Evolutionary conservation across 2,113 vertebrate genomes (phyloP), one percentile per base, ranked within the genome.

Genomic region (Eira barbara): DNA sequence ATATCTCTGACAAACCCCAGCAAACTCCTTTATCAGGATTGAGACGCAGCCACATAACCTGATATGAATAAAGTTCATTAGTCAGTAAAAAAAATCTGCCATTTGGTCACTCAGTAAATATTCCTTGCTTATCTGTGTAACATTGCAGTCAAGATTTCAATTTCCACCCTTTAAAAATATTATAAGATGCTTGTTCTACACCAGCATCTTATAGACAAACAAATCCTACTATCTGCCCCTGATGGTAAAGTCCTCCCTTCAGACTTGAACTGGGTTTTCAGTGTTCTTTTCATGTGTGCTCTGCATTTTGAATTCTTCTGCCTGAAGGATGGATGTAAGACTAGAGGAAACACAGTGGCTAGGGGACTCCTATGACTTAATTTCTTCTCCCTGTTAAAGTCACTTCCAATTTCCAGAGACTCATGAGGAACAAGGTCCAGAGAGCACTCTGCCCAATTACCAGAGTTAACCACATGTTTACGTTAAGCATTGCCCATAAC

Each of bases 1-100:
- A 0, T 98, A 99, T 98, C 98, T 98, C 13, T 59, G 96, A 87
- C 98, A 96, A 97, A 55, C 98, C 95, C 86, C 23, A 42, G 95
- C 94, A 99, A 98, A 98, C 79, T 73, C 91, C 86, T 79, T 97
- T 98, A 99, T 99, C 98, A 85, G 97, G 86, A 82, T 69, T 97
- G 97, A 97, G 96, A 97, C 92, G 31, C 94, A 96, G 13, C 82
- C 63, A 98, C 95, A 95, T 97, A 61, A 82, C 78, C 76, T 21
- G 94, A 92, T 98, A 98, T 49, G 94, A 91, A 83, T 57, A 45
- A 98, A 96, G 79, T 89, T 95, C 39, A 88, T 98, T 97, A 98
- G 81, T 97, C 98, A 98, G 47, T 91, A n/a, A 49, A 85, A 93
- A 96, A 95, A 97, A 81, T 87, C 84, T 61, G 52, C 73, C 95